These are phyloP conservation scores for Psilopsiagon aymara DNA, from an alignment of 2,113 vertebrate species.

Conservation along the genomic window DNA sequence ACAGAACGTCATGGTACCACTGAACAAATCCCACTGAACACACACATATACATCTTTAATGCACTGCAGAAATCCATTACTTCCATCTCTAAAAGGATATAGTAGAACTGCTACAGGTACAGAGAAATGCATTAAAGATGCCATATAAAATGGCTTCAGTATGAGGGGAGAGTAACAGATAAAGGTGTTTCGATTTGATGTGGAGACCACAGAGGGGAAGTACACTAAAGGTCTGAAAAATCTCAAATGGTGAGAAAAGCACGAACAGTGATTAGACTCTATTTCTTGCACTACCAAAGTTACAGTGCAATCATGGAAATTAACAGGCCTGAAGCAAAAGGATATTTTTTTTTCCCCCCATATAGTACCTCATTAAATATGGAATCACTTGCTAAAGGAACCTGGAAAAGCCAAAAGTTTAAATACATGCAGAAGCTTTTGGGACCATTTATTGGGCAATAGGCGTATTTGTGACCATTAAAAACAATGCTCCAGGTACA, in stretches of 20 bases:
- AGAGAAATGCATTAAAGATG: background rate
- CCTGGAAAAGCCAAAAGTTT: background rate
- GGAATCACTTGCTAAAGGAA: background rate
- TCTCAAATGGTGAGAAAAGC: background rate
- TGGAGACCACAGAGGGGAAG: background rate
- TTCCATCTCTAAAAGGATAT: background rate
- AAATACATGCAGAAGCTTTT: background rate
- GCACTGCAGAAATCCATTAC: background rate
- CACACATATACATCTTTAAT: background rate
- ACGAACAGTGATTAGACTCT: background rate
- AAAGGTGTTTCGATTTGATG: background rate
- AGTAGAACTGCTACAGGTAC: background rate
- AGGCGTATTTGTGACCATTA: background rate
- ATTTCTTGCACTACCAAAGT: background rate
- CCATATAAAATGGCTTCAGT: background rate
- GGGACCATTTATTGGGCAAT: background rate
- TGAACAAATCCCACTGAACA: background rate
- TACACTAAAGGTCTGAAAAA: background rate
- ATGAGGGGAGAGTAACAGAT: background rate
- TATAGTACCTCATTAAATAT: background rate
- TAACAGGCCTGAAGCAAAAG: background rate
- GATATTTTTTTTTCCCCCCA: background rate
- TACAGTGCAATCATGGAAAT: background rate
- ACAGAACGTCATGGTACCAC: background rate
- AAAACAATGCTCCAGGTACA: background rate